Evolutionary conservation across 2,797 vertebrate genomes (phyloP).

Genomic region (Melopsittacus undulatus): DNA sequence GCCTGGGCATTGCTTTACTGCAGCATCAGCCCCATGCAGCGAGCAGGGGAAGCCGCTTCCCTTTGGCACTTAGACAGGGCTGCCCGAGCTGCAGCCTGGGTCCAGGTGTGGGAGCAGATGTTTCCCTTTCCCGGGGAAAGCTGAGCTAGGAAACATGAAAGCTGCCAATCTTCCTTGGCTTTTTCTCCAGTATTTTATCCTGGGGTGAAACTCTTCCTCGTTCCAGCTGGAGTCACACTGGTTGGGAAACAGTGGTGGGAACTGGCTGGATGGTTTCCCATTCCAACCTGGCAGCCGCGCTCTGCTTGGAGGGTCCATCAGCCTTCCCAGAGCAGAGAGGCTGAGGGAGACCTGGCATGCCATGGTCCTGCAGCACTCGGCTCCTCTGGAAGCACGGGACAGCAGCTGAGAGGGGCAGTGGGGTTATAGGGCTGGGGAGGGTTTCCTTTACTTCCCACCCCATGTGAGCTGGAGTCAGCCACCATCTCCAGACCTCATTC

Average conservation of each 20-base stretch:
- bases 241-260: background rate
- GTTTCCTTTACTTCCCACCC: background rate
- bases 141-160: background rate
- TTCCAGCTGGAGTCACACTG: background rate
- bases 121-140: background rate
- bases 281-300: background rate
- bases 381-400: background rate
- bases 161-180: background rate
- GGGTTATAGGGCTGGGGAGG: background rate
- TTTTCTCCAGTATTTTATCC: background rate
- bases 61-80: background rate
- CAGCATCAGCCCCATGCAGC: fast-evolving
- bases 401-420: background rate
- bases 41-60: background rate
- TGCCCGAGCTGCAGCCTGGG: background rate
- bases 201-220: background rate
- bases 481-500: background rate
- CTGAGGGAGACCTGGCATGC: background rate
- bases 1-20: background rate
- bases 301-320: background rate
- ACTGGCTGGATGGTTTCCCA: background rate
- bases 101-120: slow-evolving; percentile 26
- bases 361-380: background rate
- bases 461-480: background rate
- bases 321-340: background rate